Percentiles rank a stretch among this genome's conserved stretches.
These are phyloP conservation scores for Helostoma temminkii DNA, from an alignment of 2,797 vertebrate genomes.

Conservation along the genomic window DNA sequence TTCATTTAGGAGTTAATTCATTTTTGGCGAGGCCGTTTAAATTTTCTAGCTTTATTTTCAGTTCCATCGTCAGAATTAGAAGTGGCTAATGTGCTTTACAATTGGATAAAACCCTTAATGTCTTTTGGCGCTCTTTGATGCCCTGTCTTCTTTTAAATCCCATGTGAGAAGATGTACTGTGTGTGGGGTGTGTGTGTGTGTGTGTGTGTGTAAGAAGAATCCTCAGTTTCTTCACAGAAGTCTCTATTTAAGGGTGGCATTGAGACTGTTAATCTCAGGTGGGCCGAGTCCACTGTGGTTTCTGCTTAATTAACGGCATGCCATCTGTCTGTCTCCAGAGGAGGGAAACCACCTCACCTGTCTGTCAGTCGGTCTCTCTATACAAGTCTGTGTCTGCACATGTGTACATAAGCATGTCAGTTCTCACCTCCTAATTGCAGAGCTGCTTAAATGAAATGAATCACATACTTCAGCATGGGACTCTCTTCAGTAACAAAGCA, in stretches of 20 bases:
- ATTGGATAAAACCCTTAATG: conserved; percentile 36
- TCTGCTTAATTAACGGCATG: conserved; percentile 79
- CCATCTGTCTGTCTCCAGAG: conserved; percentile 81
- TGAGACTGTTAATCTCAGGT: conserved; percentile 68
- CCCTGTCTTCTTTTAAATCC: conserved; percentile 10
- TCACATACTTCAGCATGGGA: neutral
- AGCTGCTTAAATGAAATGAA: neutral
- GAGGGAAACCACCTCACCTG: conserved; percentile 68
- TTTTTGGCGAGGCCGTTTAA: conserved; percentile 38
- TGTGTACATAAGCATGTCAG: conserved; percentile 19
- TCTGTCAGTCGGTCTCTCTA: conserved; percentile 44
- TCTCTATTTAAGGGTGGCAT: conserved; percentile 52
- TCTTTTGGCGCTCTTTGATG: conserved; percentile 34
- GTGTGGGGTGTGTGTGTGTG: conserved; percentile 15
- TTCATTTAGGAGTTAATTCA: conserved; percentile 56
- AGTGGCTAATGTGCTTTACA: conserved; percentile 31
- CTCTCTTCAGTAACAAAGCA: conserved; percentile 4
- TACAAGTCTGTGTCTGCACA: conserved; percentile 9
- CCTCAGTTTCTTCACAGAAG: conserved; percentile 43
- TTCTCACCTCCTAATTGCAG: conserved; percentile 46
- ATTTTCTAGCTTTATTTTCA: conserved; percentile 49
- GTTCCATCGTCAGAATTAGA: conserved; percentile 31
- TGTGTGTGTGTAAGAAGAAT: conserved; percentile 14
- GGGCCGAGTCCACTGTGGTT: conserved; percentile 71
- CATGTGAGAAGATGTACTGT: neutral